Evolutionary conservation across 1,140 invertebrate genomes (phyloP).

Genomic region (Brachionus rubens): DNA sequence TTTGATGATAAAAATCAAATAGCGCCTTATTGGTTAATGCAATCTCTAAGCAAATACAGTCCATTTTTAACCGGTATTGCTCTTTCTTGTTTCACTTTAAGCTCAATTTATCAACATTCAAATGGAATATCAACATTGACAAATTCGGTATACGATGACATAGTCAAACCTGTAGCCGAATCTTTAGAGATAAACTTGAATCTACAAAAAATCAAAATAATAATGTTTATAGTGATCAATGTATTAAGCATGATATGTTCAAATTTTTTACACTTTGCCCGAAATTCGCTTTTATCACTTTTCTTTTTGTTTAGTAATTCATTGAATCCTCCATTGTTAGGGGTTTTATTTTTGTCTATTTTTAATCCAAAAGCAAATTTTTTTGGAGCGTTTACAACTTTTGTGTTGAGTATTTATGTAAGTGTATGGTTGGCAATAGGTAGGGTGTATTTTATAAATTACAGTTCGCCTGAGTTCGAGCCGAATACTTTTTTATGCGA

Average conservation of each 20-base stretch:
- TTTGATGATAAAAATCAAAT: constrained; percentile 4
- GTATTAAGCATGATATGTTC: background rate
- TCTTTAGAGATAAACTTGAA: background rate
- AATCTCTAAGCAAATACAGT: background rate
- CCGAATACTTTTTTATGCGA: background rate
- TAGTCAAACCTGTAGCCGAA: background rate
- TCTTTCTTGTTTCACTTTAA: background rate
- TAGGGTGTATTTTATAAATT: background rate
- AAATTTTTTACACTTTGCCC: background rate
- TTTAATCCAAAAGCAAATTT: background rate
- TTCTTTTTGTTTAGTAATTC: background rate
- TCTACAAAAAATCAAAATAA: background rate
- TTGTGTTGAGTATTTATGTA: background rate
- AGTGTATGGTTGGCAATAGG: background rate
- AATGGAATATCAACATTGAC: background rate
- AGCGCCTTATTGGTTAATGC: background rate
- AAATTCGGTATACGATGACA: background rate
- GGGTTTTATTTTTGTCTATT: background rate
- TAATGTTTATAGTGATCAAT: background rate
- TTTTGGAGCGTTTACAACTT: background rate
- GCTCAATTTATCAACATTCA: constrained; percentile 5
- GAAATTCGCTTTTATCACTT: background rate
- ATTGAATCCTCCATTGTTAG: background rate
- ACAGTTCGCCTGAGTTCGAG: background rate
- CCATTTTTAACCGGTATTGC: background rate